Conservation (phyloP, 2,797 vertebrate genomes). For the Crocodylus rhombifer region DNA sequence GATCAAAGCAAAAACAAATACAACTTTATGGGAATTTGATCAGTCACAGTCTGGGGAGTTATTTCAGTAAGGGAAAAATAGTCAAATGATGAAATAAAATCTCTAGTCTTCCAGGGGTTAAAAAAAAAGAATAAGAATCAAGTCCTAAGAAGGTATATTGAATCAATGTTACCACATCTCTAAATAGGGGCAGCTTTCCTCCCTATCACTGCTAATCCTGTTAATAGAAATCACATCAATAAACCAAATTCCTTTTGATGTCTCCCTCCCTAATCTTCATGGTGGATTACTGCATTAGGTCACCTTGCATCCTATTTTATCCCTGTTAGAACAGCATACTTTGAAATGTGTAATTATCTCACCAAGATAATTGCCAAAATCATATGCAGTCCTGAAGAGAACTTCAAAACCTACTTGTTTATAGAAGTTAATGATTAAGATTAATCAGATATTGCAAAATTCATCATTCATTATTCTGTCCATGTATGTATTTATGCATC, state of each 20-base stretch:
- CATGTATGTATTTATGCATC: background rate
- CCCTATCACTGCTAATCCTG: conserved; percentile 53
- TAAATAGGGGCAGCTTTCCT: conserved; percentile 40
- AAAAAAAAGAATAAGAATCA: background rate
- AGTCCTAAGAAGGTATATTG: background rate
- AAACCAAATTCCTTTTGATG: conserved; percentile 60
- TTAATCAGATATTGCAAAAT: conserved; percentile 56
- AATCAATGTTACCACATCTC: background rate
- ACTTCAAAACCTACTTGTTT: conserved; percentile 72
- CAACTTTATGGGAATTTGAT: too few relatives aligned
- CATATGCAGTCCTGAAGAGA: conserved; percentile 64
- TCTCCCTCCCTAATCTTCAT: conserved; percentile 33
- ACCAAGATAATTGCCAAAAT: conserved; percentile 73
- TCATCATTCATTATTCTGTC: conserved; percentile 3
- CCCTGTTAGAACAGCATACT: conserved; percentile 48
- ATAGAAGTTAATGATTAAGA: conserved; percentile 67
- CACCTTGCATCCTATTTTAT: conserved; percentile 69
- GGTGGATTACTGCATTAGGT: conserved; percentile 60
- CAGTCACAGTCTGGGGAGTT: background rate
- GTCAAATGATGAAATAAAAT: accelerated
- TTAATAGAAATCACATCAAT: conserved; percentile 60
- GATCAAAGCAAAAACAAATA: too few relatives aligned
- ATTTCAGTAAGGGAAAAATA: background rate
- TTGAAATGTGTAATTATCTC: conserved; percentile 73
- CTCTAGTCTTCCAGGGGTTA: too few relatives aligned